phyloP scores from a whole-genome alignment of 1,140 invertebrate genomes.

The Drosophila aff. region DNA sequence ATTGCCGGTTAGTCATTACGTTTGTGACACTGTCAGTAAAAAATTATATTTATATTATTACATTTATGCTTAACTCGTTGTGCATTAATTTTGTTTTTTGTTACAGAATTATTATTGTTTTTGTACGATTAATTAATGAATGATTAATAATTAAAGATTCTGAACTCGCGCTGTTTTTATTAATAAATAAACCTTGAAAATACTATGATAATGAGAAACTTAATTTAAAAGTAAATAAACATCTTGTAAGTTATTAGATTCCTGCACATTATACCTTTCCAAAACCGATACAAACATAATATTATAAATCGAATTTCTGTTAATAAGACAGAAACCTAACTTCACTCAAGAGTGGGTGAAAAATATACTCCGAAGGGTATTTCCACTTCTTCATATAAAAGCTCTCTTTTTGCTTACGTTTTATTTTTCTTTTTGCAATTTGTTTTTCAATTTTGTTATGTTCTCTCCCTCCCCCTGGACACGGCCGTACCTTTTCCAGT shows the following conservation, averaged over 20 bases:
- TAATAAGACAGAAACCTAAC: background rate
- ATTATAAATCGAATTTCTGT: background rate
- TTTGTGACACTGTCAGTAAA: background rate
- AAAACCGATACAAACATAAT: background rate
- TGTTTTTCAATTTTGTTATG: constrained; percentile 74
- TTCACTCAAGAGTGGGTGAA: too few relatives aligned
- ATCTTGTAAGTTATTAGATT: background rate
- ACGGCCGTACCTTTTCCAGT: constrained; percentile 27
- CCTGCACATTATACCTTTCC: background rate
- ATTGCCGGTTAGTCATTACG: background rate
- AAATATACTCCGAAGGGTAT: background rate
- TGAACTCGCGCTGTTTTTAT: too few relatives aligned
- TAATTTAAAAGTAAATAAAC: background rate
- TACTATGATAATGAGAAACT: background rate
- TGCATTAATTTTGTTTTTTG: background rate
- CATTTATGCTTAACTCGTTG: background rate
- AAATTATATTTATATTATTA: background rate
- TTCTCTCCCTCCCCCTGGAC: constrained; percentile 27
- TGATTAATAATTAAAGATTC: too few relatives aligned
- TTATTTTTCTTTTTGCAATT: constrained; percentile 41
- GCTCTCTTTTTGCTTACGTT: constrained; percentile 2
- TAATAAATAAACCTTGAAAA: background rate
- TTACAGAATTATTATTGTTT: too few relatives aligned
- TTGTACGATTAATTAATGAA: too few relatives aligned
- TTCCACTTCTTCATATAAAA: background rate